Conservation (phyloP, 2,888 invertebrate genomes). For the Cremastinae sp. region DNA sequence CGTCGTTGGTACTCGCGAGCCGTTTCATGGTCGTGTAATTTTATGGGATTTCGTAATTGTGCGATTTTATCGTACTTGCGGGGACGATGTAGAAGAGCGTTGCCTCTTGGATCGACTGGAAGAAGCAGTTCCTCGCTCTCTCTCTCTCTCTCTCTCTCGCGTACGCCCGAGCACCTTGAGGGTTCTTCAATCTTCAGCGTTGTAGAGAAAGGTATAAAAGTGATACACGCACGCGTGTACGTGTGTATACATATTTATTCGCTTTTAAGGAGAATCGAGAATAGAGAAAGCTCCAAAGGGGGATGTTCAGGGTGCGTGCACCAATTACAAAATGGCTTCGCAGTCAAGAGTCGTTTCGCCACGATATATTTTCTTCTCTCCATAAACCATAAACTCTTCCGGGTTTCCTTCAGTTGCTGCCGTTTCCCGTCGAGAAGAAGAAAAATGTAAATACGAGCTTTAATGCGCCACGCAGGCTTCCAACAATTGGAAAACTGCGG, state of each 20-base stretch:
- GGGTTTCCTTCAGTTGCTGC: neutral
- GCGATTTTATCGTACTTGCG: conserved; percentile 60
- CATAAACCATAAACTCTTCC: neutral
- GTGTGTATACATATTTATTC: too few species aligned
- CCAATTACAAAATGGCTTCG: conserved; percentile 19
- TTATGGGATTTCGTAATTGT: conserved; percentile 62
- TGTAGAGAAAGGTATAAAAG: conserved; percentile 7
- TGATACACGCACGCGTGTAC: neutral
- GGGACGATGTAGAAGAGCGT: conserved; percentile 7
- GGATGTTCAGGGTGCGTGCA: conserved; percentile 12
- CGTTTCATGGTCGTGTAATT: conserved; percentile 55
- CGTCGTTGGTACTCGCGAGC: conserved; percentile 13
- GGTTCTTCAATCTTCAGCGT: conserved; percentile 42
- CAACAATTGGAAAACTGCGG: too few species aligned
- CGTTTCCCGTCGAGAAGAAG: neutral
- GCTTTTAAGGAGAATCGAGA: neutral
- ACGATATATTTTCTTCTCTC: conserved; percentile 6
- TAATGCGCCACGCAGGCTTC: neutral
- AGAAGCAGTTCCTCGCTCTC: too few species aligned
- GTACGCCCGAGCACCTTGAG: conserved; percentile 2
- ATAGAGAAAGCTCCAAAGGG: neutral
- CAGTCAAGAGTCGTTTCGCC: conserved; percentile 13
- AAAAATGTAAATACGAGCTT: neutral
- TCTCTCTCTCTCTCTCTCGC: neutral
- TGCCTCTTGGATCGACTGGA: neutral